phyloP scores from a whole-genome alignment of 1,140 invertebrate genomes.

The Atta cephalotes region DNA sequence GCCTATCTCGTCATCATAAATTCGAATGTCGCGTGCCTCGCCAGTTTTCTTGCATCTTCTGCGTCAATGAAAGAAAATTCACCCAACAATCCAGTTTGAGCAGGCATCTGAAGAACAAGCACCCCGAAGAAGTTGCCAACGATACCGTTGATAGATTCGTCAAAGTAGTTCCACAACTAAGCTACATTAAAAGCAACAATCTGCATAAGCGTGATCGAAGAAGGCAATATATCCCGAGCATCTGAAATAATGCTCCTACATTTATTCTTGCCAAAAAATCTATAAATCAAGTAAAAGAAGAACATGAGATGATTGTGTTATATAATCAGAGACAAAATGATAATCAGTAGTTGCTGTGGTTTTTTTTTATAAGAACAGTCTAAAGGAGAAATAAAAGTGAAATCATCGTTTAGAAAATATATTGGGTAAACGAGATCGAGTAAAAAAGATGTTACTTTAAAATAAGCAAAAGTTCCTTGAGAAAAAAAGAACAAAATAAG shows the following conservation, averaged over 20 bases:
- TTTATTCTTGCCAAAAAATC: slow-evolving; percentile 12
- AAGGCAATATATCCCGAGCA: too few relatives aligned
- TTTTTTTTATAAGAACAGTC: slow-evolving; percentile 7
- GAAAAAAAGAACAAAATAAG: slow-evolving; percentile 28
- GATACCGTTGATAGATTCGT: too few relatives aligned
- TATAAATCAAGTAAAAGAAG: not conserved
- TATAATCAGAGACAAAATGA: not conserved
- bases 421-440: not conserved
- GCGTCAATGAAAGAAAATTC: slow-evolving; percentile 72
- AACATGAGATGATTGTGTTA: not conserved
- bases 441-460: slow-evolving; percentile 24
- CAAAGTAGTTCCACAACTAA: not conserved
- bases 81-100: slow-evolving; percentile 73
- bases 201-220: not conserved
- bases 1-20: slow-evolving; percentile 82
- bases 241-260: not conserved
- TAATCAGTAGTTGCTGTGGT: not conserved
- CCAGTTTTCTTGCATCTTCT: slow-evolving; percentile 83
- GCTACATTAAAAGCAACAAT: not conserved
- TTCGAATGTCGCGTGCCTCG: slow-evolving; percentile 83
- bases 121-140: slow-evolving; percentile 9
- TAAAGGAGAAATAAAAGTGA: not conserved
- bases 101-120: slow-evolving; percentile 68
- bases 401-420: not conserved
- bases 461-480: slow-evolving; percentile 49